A percentile compares a stretch with the other conserved stretches of the same genome.
Evolutionary conservation across 2,888 invertebrate species (phyloP).

Genomic region (Phyllotreta cruciferae): DNA sequence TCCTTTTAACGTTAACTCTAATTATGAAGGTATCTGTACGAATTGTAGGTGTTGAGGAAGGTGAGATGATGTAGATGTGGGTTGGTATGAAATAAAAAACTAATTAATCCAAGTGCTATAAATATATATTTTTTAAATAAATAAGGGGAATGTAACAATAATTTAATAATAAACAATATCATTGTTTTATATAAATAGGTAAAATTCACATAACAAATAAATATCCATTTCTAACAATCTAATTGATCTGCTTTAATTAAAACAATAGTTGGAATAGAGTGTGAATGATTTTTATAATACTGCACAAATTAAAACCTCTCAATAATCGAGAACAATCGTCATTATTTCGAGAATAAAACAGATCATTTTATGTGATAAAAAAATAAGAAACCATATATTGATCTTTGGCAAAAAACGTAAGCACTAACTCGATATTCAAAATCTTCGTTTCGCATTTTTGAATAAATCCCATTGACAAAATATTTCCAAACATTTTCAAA

Average conservation of each 20-base stretch:
- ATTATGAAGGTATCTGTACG: too few relatives aligned
- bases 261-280: conserved; percentile 24
- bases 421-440: background rate
- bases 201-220: conserved; percentile 34
- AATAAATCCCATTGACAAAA: background rate
- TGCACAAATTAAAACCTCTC: conserved; percentile 12
- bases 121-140: conserved; percentile 48
- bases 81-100: too few relatives aligned
- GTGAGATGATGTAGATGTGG: too few relatives aligned
- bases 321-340: conserved; percentile 22
- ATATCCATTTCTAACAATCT: conserved; percentile 32
- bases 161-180: conserved; percentile 33
- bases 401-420: conserved; percentile 23
- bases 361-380: conserved; percentile 5
- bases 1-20: too few relatives aligned
- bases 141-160: conserved; percentile 53
- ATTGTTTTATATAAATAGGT: conserved; percentile 31
- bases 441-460: background rate
- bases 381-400: conserved; percentile 4
- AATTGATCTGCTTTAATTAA: conserved; percentile 26
- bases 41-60: too few relatives aligned
- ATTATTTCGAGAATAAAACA: conserved; percentile 25
- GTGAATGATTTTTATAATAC: conserved; percentile 21
- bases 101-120: conserved; percentile 48
- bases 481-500: too few relatives aligned